phyloP scores from a whole-genome alignment of 2,797 vertebrate species.

The Acrossocheilus fasciatus region DNA sequence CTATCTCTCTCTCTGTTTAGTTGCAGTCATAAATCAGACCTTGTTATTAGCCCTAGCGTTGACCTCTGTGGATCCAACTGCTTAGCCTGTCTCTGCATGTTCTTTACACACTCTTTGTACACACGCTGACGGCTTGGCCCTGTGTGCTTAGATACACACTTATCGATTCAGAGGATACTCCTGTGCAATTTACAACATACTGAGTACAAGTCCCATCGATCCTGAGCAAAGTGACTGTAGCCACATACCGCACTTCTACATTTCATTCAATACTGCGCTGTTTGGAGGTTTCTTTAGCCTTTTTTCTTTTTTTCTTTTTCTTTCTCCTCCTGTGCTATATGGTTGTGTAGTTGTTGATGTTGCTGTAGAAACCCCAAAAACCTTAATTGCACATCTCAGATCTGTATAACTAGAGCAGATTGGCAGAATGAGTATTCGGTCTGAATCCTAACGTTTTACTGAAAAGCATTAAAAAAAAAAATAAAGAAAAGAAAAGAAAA shows the following conservation, averaged over 20 bases:
- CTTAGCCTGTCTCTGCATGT: slow-evolving; percentile 3
- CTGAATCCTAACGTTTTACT: slow-evolving; percentile 31
- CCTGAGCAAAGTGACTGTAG: slow-evolving; percentile 25
- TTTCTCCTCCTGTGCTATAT: background rate
- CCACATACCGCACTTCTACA: background rate
- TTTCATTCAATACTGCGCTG: background rate
- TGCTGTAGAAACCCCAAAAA: background rate
- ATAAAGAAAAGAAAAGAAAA: background rate
- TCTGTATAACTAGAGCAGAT: background rate
- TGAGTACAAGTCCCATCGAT: slow-evolving; percentile 22
- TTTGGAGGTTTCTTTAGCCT: slow-evolving; percentile 14
- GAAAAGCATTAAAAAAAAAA: background rate
- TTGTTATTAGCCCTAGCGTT: slow-evolving; percentile 5
- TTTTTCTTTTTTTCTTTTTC: background rate
- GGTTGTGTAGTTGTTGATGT: background rate
- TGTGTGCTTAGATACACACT: slow-evolving; percentile 6
- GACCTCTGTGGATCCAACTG: slow-evolving; percentile 12
- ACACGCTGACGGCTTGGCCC: background rate
- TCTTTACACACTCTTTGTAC: slow-evolving; percentile 3
- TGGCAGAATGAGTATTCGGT: background rate
- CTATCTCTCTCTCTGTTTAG: slow-evolving; percentile 2
- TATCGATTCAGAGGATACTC: slow-evolving; percentile 51
- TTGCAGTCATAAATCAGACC: slow-evolving; percentile 12
- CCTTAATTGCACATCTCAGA: slow-evolving; percentile 2
- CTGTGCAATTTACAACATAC: slow-evolving; percentile 19